A percentile compares a stretch with the other conserved stretches of the same genome.
Evolutionary conservation across 2,113 vertebrate genomes (phyloP).

Genomic region (Prunella himalayana): DNA sequence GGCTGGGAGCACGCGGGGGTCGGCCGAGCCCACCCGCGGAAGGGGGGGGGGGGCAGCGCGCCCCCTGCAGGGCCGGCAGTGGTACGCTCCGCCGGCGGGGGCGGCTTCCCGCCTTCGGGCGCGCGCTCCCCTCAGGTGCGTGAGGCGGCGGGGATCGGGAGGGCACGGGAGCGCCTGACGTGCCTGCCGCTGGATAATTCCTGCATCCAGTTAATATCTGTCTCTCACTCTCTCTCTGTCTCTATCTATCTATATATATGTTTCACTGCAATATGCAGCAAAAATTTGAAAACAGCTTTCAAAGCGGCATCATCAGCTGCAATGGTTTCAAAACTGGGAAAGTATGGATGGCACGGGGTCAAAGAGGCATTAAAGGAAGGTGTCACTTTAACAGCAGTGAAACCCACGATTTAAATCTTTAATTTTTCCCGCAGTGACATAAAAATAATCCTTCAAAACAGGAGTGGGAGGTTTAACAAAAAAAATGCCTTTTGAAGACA

Average conservation of each 20-base stretch:
- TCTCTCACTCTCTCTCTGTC: too few relatives aligned
- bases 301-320: neutral
- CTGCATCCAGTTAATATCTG: accelerated
- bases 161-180: accelerated
- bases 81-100: neutral
- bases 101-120: neutral
- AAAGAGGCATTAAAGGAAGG: neutral
- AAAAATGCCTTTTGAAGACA: neutral
- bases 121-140: accelerated
- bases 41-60: accelerated
- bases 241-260: neutral
- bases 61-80: neutral
- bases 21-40: neutral
- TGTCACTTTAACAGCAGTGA: neutral
- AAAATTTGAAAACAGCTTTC: neutral
- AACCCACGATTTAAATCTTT: neutral
- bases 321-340: neutral
- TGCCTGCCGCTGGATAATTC: accelerated
- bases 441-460: neutral
- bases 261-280: neutral
- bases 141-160: accelerated
- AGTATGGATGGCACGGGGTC: neutral
- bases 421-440: neutral
- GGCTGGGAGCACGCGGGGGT: accelerated
- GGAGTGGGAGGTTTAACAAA: neutral